These are phyloP conservation scores for Tribolium castaneum DNA, from an alignment of 1,140 invertebrate species.

Conservation along the genomic window DNA sequence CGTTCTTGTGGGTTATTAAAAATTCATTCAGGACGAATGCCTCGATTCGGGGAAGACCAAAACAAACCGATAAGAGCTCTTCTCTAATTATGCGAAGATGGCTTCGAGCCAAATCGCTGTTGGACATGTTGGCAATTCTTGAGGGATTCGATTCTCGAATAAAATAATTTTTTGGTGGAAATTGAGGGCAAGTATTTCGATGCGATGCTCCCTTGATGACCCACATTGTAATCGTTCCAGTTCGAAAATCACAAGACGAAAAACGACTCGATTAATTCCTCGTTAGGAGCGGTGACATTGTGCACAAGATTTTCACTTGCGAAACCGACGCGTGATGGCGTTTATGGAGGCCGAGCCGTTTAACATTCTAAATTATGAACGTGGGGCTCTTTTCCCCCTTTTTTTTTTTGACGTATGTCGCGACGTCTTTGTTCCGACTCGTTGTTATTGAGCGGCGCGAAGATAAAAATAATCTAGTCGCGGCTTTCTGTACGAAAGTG, in stretches of 20 bases:
- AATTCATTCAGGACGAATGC: not conserved
- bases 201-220: not conserved
- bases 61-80: not conserved
- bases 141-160: not conserved
- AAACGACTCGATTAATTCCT: slow-evolving; percentile 17
- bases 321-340: slow-evolving; percentile 8
- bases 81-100: slow-evolving; percentile 25
- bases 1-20: not conserved
- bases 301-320: slow-evolving; percentile 22
- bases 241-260: slow-evolving; percentile 9
- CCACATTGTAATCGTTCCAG: slow-evolving; percentile 1
- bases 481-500: not conserved
- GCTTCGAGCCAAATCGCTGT: slow-evolving; percentile 12
- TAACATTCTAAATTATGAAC: slow-evolving; percentile 19
- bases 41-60: not conserved
- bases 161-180: too few relatives aligned
- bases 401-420: slow-evolving; percentile 7
- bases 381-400: slow-evolving; percentile 17
- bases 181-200: too few relatives aligned
- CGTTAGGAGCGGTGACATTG: slow-evolving; percentile 26
- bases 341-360: slow-evolving; percentile 7
- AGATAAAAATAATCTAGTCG: slow-evolving; percentile 31
- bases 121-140: slow-evolving; percentile 19
- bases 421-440: slow-evolving; percentile 10
- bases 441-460: slow-evolving; percentile 2